Evolutionary conservation across 2,113 vertebrate species (phyloP), one percentile per base, ranked within the genome.

Genomic region (Eulemur rufifrons): DNA sequence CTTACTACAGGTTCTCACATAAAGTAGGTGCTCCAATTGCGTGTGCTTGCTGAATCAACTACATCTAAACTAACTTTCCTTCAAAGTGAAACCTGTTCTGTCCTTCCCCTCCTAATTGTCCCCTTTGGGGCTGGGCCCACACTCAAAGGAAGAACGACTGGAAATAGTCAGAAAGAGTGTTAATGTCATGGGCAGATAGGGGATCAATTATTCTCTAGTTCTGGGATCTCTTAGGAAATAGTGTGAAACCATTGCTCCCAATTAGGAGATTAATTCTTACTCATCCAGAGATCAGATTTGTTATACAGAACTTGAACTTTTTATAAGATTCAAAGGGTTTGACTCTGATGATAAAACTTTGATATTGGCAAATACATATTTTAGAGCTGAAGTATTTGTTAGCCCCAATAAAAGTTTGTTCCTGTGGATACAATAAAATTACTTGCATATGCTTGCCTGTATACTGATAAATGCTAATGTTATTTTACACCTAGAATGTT

Each of bases 231-330:
- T 64, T 68, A 91, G 32, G 78, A 92, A 86, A 83, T 50, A 82
- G 29, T n/a, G 47, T 73, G 47, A 95, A 96, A 73, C 39, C 29
- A 63, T 71, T 78, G 42, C 5, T 95, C n/a, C 63, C 86, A 77
- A 52, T 84, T n/a, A 78, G 50, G 34, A 91, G 61, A 91, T 81
- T 52, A 81, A 94, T 95, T 95, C 21, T 80, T 80, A 91, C 47
- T 76, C 73, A 82, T 64, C 15, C 68, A 68, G 39, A 83, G 11
- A 94, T 71, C 71, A 92, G 9, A 93, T 88, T 81, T 56, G 15
- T 80, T 56, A 80, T 45, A 25, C 0, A 78, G 42, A 2, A 32
- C 34, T 91, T 39, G 59, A 61, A 92, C 21, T 47, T 81, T 94
- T 83, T 86, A 18, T 69, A 82, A 82, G 61, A 86, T 59, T 86